phyloP scores from a whole-genome alignment of 2,797 vertebrate species.

The Falco naumanni region DNA sequence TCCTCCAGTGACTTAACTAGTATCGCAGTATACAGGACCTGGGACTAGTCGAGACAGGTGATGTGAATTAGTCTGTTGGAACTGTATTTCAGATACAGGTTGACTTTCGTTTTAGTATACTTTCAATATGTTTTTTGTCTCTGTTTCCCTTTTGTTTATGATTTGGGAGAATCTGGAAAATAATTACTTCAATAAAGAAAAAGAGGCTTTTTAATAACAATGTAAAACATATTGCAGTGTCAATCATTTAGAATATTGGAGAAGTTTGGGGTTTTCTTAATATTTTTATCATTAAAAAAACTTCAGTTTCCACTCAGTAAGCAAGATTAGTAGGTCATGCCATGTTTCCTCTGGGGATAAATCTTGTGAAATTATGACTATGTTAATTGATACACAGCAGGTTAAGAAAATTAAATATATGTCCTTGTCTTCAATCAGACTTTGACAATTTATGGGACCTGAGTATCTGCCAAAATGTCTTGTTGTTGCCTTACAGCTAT shows the following conservation, averaged over 20 bases:
- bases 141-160: background rate
- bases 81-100: background rate
- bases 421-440: background rate
- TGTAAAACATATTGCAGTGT: background rate
- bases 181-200: background rate
- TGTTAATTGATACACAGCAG: background rate
- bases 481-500: background rate
- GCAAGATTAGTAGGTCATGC: background rate
- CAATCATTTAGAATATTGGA: background rate
- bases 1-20: background rate
- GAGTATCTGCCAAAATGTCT: conserved; percentile 16
- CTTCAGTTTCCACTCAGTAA: background rate
- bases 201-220: background rate
- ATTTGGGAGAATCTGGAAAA: background rate
- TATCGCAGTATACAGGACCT: background rate
- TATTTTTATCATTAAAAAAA: background rate
- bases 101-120: background rate
- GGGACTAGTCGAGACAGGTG: background rate
- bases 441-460: background rate
- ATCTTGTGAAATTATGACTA: background rate
- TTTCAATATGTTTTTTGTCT: background rate
- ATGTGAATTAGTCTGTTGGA: background rate
- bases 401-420: background rate
- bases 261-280: background rate
- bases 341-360: background rate